phyloP scores from a whole-genome alignment of 2,888 invertebrate species.

The Ochropleura leucogaster region DNA sequence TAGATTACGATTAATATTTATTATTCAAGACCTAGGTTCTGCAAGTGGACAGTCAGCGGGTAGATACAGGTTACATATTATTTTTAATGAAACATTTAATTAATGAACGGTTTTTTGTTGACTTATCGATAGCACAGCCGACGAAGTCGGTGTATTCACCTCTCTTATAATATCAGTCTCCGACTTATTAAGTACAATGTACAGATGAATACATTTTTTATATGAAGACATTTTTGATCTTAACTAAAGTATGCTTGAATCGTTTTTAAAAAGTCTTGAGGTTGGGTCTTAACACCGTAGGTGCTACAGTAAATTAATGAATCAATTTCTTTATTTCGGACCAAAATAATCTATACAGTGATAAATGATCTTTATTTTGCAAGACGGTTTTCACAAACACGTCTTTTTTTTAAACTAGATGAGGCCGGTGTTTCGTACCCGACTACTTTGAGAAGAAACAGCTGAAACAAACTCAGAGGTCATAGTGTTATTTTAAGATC shows the following conservation, averaged over 20 bases:
- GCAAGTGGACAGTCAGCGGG: not conserved
- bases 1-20: not conserved
- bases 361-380: too few species aligned
- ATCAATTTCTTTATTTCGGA: too few species aligned
- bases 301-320: not conserved
- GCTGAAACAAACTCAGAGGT: too few species aligned
- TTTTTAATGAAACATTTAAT: not conserved
- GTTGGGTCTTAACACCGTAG: not conserved
- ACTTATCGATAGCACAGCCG: not conserved
- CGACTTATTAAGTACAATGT: not conserved
- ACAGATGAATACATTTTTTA: too few species aligned
- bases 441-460: too few species aligned
- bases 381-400: too few species aligned
- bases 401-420: too few species aligned
- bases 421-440: too few species aligned
- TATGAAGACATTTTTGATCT: not conserved
- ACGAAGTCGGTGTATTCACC: not conserved
- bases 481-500: too few species aligned
- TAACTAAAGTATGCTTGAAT: conserved; percentile 1
- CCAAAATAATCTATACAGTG: too few species aligned
- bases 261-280: conserved; percentile 14
- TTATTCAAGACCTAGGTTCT: conserved; percentile 22
- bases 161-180: not conserved
- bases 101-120: not conserved
- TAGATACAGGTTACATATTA: conserved; percentile 3